Evolutionary conservation across 1,140 invertebrate genomes (phyloP), one percentile per base, ranked within the genome.

Genomic region (Scaptomyza pallida): DNA sequence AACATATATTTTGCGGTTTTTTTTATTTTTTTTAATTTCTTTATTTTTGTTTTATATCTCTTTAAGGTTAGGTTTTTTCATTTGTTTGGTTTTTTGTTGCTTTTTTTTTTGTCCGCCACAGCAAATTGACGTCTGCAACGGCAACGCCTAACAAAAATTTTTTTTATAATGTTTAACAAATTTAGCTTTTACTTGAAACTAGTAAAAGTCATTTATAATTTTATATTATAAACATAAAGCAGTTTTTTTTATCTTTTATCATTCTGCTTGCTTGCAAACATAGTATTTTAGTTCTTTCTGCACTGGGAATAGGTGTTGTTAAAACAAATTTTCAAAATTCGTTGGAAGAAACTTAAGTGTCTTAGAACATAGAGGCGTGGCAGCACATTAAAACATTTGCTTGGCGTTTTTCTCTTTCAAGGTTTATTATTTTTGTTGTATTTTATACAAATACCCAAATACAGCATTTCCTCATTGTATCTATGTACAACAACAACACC

Each of bases 181-280:
- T 61, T 64, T 50, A 5, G 23, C 5, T 26, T 1, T 26, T 26
- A 5, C 23, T 26, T 5, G 23, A 26, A 26, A 57, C 71, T 59
- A 72, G 50, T 37, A 37, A n/a, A n/a, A n/a, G 4, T 37, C 8
- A 79, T 76, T 67, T 68, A 80, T 86, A 80, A 80, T 76, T 63
- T n/a, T 6, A 45, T 76, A 86, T 86, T 74, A 81, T 85, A 81
- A 81, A 85, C 78, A 73, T 86, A 80, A 85, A 85, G 80, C 80
- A 76, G 80, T 78, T 67, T 70, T 8, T 62, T 72, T 72, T 54
- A 6, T 23, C 0, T 47, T 26, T 2, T 23, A n/a, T n/a, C n/a
- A n/a, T 48, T 62, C 55, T 33, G 33, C 45, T 15, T 78, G 67
- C 8, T 26, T 48, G 9, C 41, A 44, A 5, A 2, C 5, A 33